Conservation (phyloP, 2,888 invertebrate species). For the Heliconius erato region DNA sequence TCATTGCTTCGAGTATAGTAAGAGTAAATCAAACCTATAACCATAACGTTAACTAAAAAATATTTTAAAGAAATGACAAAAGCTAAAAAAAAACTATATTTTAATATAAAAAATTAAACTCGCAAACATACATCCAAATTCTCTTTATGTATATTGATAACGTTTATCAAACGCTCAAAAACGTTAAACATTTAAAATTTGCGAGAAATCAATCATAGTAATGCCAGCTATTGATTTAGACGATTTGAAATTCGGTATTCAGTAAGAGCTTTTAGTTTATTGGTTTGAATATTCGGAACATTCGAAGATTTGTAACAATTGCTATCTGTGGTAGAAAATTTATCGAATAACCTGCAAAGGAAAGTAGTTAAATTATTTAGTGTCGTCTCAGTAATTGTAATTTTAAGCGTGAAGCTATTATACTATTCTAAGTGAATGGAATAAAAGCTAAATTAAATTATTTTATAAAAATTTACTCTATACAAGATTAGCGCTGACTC, state of each 20-base stretch:
- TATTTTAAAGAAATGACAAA: background rate
- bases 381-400: background rate
- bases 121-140: background rate
- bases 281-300: conserved; percentile 22
- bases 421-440: no score
- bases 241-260: conserved; percentile 28
- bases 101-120: background rate
- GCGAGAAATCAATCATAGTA: conserved; percentile 23
- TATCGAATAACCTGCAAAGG: background rate
- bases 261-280: conserved; percentile 30
- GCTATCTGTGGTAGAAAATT: conserved; percentile 4
- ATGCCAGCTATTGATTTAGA: conserved; percentile 27
- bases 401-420: background rate
- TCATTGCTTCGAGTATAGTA: background rate
- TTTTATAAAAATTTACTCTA: no score
- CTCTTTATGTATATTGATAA: background rate
- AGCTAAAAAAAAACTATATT: background rate
- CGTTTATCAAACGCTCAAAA: conserved; percentile 1
- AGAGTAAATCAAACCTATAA: background rate
- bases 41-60: background rate
- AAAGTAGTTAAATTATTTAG: background rate
- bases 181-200: conserved; percentile 16
- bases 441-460: no score
- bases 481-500: no score
- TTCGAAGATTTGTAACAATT: conserved; percentile 29